phyloP scores from a whole-genome alignment of 2,113 vertebrate genomes.

The Limanda limanda region DNA sequence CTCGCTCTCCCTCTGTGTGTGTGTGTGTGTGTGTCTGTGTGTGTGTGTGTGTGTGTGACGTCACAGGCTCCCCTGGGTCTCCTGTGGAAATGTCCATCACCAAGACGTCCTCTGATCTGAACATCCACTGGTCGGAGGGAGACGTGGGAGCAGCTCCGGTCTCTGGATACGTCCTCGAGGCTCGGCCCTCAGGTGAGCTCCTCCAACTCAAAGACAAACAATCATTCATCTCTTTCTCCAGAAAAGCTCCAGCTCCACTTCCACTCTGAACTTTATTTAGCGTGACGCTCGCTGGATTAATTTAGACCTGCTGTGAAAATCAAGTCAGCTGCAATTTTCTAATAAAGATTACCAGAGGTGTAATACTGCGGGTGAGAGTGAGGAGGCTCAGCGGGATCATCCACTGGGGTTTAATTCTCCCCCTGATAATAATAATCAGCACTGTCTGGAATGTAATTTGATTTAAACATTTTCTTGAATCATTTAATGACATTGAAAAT shows the following conservation, averaged over 20 bases:
- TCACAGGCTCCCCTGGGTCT: conserved; percentile 89
- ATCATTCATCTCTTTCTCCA: too few species aligned
- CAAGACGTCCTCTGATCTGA: conserved; percentile 88
- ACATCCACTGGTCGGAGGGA: conserved; percentile 90
- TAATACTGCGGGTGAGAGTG: background rate
- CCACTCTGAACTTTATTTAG: too few species aligned
- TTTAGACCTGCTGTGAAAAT: conserved; percentile 50
- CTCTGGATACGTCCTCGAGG: conserved; percentile 91
- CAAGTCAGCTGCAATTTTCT: conserved; percentile 50
- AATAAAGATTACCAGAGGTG: conserved; percentile 56
- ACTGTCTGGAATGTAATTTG: background rate
- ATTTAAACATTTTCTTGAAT: conserved; percentile 14
- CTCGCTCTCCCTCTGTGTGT: too few species aligned
- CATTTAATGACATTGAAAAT: conserved; percentile 20
- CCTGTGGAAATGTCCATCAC: conserved; percentile 89
- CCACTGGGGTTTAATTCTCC: background rate
- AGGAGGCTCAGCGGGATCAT: background rate
- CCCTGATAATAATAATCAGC: background rate
- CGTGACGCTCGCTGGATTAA: too few species aligned
- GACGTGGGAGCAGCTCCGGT: conserved; percentile 83
- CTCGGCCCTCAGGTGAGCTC: conserved; percentile 90
- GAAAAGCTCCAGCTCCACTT: too few species aligned
- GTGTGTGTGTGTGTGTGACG: conserved; percentile 8
- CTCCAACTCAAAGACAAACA: too few species aligned
- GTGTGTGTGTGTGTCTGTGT: background rate